Percentiles rank a stretch among this genome's conserved stretches.
Evolutionary conservation across 1,140 invertebrate species (phyloP).

Genomic region (Danaus melanippus): DNA sequence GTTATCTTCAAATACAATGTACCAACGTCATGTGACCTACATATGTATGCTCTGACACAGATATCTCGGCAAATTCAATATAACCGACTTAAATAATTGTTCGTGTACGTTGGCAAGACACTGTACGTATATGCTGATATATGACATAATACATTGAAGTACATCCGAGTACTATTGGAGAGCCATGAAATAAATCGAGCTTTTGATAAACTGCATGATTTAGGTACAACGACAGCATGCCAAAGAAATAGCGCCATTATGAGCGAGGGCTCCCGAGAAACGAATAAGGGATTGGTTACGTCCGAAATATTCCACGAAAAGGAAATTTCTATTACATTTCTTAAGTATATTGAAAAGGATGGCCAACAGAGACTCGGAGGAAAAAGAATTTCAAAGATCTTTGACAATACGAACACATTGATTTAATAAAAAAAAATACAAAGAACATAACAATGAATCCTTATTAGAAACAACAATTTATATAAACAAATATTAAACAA

Average conservation of each 20-base stretch:
- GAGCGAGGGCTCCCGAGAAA: neutral
- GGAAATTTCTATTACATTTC: constrained; percentile 9
- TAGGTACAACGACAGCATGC: constrained; percentile 14
- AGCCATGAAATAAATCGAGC: constrained; percentile 26
- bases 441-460: too few relatives aligned
- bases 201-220: constrained; percentile 20
- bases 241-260: constrained; percentile 14
- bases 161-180: constrained; percentile 19
- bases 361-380: constrained; percentile 12
- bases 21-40: too few relatives aligned
- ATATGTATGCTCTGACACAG: neutral
- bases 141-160: constrained; percentile 31
- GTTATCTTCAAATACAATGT: too few relatives aligned
- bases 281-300: constrained; percentile 11
- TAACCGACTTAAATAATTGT: constrained; percentile 35
- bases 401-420: constrained; percentile 12
- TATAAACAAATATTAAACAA: too few relatives aligned
- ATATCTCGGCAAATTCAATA: constrained; percentile 29
- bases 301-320: constrained; percentile 14
- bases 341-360: constrained; percentile 19
- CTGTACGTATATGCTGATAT: constrained; percentile 18
- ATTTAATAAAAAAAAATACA: too few relatives aligned
- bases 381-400: constrained; percentile 7
- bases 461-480: too few relatives aligned
- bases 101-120: constrained; percentile 19